These are phyloP conservation scores for Pterois miles DNA, from an alignment of 2,797 vertebrate species.

Conservation along the genomic window DNA sequence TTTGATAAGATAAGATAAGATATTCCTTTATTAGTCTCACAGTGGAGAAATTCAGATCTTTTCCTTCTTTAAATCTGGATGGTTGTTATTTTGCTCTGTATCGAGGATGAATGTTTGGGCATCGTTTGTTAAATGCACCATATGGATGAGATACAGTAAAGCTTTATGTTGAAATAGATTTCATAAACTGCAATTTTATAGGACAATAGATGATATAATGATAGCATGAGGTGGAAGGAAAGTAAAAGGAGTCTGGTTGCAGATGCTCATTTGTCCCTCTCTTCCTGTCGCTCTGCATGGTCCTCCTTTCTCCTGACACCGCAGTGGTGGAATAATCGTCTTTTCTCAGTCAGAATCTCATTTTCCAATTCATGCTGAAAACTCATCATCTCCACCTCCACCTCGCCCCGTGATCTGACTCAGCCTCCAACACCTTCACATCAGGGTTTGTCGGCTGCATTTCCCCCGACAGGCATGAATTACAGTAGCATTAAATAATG, in stretches of 20 bases:
- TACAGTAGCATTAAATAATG: neutral
- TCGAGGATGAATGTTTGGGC: neutral
- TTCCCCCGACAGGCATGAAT: neutral
- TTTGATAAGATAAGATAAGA: too few relatives aligned
- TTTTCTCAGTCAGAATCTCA: slow-evolving; percentile 28
- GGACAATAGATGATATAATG: neutral
- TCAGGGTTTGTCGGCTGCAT: neutral
- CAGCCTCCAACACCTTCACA: slow-evolving; percentile 15
- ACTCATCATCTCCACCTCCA: slow-evolving; percentile 19
- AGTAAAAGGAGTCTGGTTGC: neutral
- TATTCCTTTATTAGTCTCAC: too few relatives aligned
- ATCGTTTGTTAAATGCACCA: neutral
- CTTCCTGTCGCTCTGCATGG: neutral
- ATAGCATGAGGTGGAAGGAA: neutral
- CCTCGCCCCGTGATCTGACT: neutral
- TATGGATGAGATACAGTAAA: neutral
- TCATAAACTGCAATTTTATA: neutral
- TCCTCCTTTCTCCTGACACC: neutral
- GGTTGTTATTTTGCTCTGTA: neutral
- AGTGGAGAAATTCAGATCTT: too few relatives aligned
- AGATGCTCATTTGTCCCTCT: neutral
- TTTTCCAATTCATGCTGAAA: slow-evolving; percentile 30
- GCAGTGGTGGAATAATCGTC: slow-evolving; percentile 13
- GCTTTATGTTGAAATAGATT: neutral
- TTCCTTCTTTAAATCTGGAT: neutral